Conservation (phyloP, 2,797 vertebrate genomes). For the Coilia nasus region DNA sequence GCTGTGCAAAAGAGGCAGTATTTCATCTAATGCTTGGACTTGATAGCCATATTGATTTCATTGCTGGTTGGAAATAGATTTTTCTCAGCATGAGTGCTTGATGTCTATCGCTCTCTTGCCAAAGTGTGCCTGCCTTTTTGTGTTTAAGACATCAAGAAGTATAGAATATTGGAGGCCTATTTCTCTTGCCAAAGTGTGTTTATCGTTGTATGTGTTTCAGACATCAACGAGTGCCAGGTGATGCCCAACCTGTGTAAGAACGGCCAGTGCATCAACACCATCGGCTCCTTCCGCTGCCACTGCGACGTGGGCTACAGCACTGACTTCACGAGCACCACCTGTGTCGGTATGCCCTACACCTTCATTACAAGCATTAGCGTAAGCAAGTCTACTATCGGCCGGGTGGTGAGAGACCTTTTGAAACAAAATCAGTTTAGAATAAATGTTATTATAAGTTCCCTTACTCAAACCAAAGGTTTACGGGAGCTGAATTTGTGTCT, state of each 20-base stretch:
- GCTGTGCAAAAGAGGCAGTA: background rate
- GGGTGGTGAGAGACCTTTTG: too few relatives aligned
- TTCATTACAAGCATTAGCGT: too few relatives aligned
- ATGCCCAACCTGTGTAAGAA: conserved; percentile 85
- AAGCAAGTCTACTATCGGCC: too few relatives aligned
- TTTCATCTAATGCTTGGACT: background rate
- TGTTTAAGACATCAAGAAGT: conserved; percentile 81
- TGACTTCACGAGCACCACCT: conserved; percentile 82
- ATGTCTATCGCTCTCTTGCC: background rate
- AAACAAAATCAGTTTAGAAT: too few relatives aligned
- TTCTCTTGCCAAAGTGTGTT: too few relatives aligned
- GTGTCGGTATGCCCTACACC: conserved; percentile 76
- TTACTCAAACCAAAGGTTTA: too few relatives aligned
- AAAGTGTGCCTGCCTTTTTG: background rate
- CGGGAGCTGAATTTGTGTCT: too few relatives aligned
- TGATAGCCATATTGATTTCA: background rate
- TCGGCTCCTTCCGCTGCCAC: conserved; percentile 91
- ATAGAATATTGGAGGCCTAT: too few relatives aligned
- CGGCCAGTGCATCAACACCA: conserved; percentile 89
- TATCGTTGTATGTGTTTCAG: conserved; percentile 60
- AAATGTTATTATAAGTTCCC: too few relatives aligned
- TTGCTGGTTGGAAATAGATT: background rate
- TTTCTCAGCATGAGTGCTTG: background rate
- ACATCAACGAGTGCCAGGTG: conserved; percentile 91
- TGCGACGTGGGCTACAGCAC: conserved; percentile 84